These are phyloP conservation scores for Poeciliopsis turneri DNA, from an alignment of 2,797 vertebrate species.

Conservation along the genomic window DNA sequence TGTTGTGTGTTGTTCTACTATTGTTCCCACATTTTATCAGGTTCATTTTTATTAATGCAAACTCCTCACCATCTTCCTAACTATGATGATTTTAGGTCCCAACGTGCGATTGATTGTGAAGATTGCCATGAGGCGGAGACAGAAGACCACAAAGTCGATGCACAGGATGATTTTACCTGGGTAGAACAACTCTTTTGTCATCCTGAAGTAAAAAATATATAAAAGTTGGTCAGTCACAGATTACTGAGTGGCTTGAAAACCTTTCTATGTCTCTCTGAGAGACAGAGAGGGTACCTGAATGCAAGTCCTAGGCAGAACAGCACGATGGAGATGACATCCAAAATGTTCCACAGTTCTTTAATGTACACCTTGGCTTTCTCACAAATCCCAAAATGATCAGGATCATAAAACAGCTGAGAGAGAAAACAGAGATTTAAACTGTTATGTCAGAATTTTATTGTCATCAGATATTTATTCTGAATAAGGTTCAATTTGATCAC, in stretches of 20 bases:
- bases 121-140: conserved; percentile 95
- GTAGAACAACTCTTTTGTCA: conserved; percentile 83
- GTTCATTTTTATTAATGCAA: neutral
- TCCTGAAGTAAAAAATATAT: conserved; percentile 65
- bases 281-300: conserved; percentile 81
- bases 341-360: conserved; percentile 91
- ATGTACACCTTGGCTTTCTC: conserved; percentile 88
- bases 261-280: neutral
- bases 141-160: conserved; percentile 94
- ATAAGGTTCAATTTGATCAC: neutral
- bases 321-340: conserved; percentile 89
- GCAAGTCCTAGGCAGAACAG: conserved; percentile 86
- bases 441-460: neutral
- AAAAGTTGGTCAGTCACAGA: conserved; percentile 1
- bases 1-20: conserved; percentile 10
- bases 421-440: conserved; percentile 11
- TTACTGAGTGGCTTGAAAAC: neutral
- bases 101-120: conserved; percentile 93
- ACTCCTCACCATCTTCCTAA: conserved; percentile 90
- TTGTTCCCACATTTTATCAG: conserved; percentile 18
- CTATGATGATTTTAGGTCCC: conserved; percentile 98
- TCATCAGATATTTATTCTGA: neutral
- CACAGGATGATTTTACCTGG: conserved; percentile 90
- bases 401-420: conserved; percentile 86
- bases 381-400: conserved; percentile 82